Evolutionary conservation across 2,797 vertebrate genomes (phyloP).

Genomic region (Tinamus major): DNA sequence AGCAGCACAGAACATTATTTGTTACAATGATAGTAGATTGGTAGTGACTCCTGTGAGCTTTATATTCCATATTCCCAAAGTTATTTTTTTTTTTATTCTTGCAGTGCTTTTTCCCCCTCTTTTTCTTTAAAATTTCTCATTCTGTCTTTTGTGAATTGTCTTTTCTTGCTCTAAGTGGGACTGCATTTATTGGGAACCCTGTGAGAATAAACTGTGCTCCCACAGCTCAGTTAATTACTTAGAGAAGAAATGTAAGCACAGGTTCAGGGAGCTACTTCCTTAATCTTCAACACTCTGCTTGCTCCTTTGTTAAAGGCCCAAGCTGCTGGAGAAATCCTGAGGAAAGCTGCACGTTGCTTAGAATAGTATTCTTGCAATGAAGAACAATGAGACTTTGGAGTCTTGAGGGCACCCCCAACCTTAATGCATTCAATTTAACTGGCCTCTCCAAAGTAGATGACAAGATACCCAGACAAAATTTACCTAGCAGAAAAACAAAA

Average conservation of each 20-base stretch:
- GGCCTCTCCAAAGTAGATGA: background rate
- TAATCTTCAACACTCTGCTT: background rate
- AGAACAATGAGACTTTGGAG: background rate
- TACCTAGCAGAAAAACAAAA: background rate
- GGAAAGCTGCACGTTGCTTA: background rate
- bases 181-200: background rate
- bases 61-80: background rate
- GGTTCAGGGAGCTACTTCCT: background rate
- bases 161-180: background rate
- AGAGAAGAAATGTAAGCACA: background rate
- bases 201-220: background rate
- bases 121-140: background rate
- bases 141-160: background rate
- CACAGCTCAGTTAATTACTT: background rate
- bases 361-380: background rate
- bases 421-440: background rate
- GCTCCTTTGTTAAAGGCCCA: background rate
- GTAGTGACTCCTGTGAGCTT: background rate
- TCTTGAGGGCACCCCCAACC: background rate
- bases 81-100: background rate
- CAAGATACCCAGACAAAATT: background rate
- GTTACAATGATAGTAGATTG: background rate
- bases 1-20: background rate
- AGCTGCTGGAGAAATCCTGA: background rate
- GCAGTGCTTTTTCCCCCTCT: background rate